phyloP scores from a whole-genome alignment of 2,113 vertebrate genomes.

The Mesembrinibis cayennensis region DNA sequence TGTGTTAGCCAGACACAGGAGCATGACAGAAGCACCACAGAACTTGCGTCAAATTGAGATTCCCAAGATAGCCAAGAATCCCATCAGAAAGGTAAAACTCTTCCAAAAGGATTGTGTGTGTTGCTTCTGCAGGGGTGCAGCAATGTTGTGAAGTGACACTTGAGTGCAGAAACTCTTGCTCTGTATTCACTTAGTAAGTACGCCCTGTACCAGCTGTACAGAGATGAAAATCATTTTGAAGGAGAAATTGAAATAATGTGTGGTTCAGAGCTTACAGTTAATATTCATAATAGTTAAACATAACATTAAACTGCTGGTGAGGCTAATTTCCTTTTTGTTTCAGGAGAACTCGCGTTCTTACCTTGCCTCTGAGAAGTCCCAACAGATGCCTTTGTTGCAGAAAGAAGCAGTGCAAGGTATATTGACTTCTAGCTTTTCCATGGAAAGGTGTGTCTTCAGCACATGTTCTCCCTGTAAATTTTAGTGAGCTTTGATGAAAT shows the following conservation, averaged over 20 bases:
- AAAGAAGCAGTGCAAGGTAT: slow-evolving; percentile 88
- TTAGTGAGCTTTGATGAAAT: not conserved
- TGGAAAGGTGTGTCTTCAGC: slow-evolving; percentile 19
- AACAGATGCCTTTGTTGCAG: slow-evolving; percentile 53
- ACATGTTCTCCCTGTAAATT: not conserved
- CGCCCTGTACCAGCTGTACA: not conserved
- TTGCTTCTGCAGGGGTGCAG: not conserved
- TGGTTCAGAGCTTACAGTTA: not conserved
- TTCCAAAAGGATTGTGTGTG: not conserved
- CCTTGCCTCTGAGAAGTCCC: slow-evolving; percentile 63
- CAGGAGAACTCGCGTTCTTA: slow-evolving; percentile 63
- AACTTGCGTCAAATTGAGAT: slow-evolving; percentile 91
- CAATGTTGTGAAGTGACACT: not conserved
- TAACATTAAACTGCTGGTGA: not conserved
- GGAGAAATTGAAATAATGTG: not conserved
- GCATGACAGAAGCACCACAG: slow-evolving; percentile 87
- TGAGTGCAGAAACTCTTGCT: not conserved
- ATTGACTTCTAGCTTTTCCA: not conserved
- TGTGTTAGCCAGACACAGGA: slow-evolving; percentile 87
- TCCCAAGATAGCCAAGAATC: slow-evolving; percentile 83
- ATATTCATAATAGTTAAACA: not conserved
- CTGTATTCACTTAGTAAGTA: not conserved
- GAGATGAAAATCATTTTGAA: not conserved
- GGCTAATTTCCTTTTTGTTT: not conserved
- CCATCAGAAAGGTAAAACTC: slow-evolving; percentile 77